A percentile compares a stretch with the other conserved stretches of the same genome.
phyloP scores from a whole-genome alignment of 2,113 vertebrate species.

The Felis catus region F.catus_Fca126_mat1.0 CM031425.1:34374001-34374500 shows the following conservation, averaged over 20 bases:
- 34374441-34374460: background rate
- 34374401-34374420: background rate
- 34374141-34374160: background rate
- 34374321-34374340: background rate
- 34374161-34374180: background rate
- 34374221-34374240: background rate
- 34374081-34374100: background rate
- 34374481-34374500: background rate
- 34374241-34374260: slow-evolving; percentile 21
- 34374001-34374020: background rate
- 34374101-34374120: background rate
- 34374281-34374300: background rate
- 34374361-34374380: background rate
- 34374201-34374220: background rate
- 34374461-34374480: background rate
- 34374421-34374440: background rate
- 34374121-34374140: background rate
- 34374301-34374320: background rate
- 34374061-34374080: background rate
- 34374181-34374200: background rate
- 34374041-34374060: background rate
- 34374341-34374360: background rate
- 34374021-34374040: rapidly evolving
- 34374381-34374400: background rate
- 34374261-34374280: background rate